Conservation (phyloP, 2,113 vertebrate species). For the Phylloscopus trochilus region DNA sequence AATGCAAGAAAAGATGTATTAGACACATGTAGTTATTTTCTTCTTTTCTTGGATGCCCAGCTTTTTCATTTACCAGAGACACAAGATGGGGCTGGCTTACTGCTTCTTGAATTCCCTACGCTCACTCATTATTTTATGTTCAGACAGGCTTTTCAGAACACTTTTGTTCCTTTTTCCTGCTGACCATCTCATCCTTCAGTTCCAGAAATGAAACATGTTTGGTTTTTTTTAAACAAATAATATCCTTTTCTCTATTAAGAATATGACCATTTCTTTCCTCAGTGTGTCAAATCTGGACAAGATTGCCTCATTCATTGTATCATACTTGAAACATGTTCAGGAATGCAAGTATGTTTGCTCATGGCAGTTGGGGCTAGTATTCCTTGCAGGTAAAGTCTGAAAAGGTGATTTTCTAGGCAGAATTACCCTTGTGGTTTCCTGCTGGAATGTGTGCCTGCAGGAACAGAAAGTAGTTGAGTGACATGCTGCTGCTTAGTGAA, state of each 20-base stretch:
- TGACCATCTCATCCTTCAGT: not conserved
- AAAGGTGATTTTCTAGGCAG: not conserved
- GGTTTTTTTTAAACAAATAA: not conserved
- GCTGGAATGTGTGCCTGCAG: constrained; percentile 2
- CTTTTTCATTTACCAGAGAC: not conserved
- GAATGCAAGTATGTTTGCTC: not conserved
- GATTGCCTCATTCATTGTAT: not conserved
- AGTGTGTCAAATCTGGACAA: not conserved
- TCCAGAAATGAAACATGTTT: not conserved
- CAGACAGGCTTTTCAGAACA: not conserved
- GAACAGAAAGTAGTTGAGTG: not conserved
- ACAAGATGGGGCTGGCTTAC: not conserved
- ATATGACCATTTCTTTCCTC: not conserved
- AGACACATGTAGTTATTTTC: not conserved
- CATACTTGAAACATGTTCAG: not conserved
- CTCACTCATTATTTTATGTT: not conserved
- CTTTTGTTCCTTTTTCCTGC: not conserved
- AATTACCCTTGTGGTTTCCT: not conserved
- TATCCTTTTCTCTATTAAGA: not conserved
- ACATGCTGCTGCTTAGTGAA: not conserved
- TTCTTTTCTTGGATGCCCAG: not conserved
- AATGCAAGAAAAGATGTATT: not conserved
- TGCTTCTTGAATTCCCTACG: not conserved
- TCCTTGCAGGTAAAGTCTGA: not conserved
- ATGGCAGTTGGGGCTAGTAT: not conserved